A percentile compares a stretch with the other conserved stretches of the same genome.
Evolutionary conservation across 2,113 vertebrate species (phyloP).

Genomic region (Cyprinodon brontotheroides): DNA sequence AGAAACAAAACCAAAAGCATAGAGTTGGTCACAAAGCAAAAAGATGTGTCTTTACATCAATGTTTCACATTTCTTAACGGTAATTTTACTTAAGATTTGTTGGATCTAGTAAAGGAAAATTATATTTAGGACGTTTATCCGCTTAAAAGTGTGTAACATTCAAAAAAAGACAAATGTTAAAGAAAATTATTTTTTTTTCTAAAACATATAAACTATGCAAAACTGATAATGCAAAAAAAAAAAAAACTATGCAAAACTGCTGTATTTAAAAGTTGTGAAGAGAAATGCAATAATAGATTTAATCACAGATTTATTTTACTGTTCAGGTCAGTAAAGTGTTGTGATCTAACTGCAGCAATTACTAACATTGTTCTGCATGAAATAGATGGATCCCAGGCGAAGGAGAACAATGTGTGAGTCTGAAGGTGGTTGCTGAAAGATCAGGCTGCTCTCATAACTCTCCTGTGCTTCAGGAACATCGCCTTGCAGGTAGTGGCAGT

Average conservation of each 20-base stretch:
- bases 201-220: too few relatives aligned
- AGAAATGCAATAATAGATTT: neutral
- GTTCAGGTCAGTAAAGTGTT: constrained; percentile 1
- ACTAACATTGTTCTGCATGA: constrained; percentile 82
- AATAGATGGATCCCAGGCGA: constrained; percentile 87
- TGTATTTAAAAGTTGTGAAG: neutral
- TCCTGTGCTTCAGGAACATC: constrained; percentile 78
- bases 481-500: constrained; percentile 82
- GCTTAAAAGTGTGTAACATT: too few relatives aligned
- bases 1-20: neutral
- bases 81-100: too few relatives aligned
- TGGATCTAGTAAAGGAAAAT: too few relatives aligned
- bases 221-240: neutral
- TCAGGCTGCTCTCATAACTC: constrained; percentile 86
- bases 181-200: neutral
- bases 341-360: neutral
- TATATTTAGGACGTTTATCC: too few relatives aligned
- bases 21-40: neutral
- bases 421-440: constrained; percentile 77
- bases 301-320: constrained; percentile 1
- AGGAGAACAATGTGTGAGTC: constrained; percentile 85
- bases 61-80: neutral
- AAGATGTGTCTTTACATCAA: neutral
- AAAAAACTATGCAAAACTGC: neutral
- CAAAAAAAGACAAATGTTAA: neutral